Conservation (phyloP, 2,797 vertebrate species). For the Chrosomus eos region DNA sequence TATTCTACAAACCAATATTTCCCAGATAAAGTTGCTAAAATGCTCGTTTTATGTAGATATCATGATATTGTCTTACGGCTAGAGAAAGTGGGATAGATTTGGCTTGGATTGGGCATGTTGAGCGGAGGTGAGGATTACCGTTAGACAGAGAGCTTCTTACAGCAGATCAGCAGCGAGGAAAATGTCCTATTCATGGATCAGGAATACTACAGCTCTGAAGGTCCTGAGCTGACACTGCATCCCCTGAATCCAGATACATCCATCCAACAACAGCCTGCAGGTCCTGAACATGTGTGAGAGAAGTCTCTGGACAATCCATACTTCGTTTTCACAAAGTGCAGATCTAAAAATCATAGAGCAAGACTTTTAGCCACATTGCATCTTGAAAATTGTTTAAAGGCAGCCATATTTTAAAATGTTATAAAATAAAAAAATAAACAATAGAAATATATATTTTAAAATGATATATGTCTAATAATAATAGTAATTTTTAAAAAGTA, state of each 20-base stretch:
- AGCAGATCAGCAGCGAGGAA: conserved; percentile 49
- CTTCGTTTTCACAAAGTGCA: neutral
- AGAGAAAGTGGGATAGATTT: conserved; percentile 20
- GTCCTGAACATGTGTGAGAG: neutral
- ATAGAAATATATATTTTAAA: neutral
- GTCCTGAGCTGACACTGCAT: neutral
- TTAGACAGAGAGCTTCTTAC: conserved; percentile 45
- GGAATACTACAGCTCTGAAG: conserved; percentile 25
- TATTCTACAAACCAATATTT: neutral
- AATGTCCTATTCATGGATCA: conserved; percentile 52
- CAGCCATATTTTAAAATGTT: neutral
- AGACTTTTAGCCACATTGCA: neutral
- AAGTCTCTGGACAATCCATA: neutral
- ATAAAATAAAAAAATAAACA: neutral
- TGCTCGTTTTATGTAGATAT: neutral
- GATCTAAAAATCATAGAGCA: neutral
- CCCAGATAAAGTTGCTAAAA: neutral
- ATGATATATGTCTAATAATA: no score
- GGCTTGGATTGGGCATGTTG: conserved; percentile 7
- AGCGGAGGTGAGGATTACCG: conserved; percentile 32
- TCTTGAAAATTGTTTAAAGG: no score
- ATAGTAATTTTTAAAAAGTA: no score
- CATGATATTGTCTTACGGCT: neutral
- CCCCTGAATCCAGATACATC: neutral
- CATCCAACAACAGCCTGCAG: neutral